phyloP scores from a whole-genome alignment of 2,113 vertebrate species.

The Actenoides lindsayi region DNA sequence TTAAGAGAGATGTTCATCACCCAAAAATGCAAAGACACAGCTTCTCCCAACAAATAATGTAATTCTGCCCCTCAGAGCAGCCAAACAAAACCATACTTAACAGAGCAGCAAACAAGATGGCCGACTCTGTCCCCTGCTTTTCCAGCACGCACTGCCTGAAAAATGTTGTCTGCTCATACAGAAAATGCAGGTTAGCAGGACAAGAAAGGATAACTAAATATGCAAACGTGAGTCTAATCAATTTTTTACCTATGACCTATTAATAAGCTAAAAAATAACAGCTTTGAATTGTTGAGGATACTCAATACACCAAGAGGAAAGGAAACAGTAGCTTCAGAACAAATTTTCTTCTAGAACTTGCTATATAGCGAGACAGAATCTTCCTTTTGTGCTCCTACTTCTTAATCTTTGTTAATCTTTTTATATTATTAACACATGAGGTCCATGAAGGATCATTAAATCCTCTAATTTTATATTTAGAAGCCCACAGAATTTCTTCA shows the following conservation, averaged over 20 bases:
- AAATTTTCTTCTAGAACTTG: not conserved
- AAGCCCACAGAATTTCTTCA: not conserved
- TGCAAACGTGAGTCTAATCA: not conserved
- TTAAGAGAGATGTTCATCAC: not conserved
- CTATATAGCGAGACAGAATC: not conserved
- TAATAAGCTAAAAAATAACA: not conserved
- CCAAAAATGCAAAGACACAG: not conserved
- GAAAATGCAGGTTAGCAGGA: not conserved
- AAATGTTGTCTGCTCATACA: not conserved
- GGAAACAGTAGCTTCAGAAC: not conserved
- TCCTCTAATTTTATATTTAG: not conserved
- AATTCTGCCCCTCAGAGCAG: not conserved
- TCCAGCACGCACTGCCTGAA: not conserved
- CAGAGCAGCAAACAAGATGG: not conserved
- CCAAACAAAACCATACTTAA: not conserved
- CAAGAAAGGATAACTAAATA: not conserved
- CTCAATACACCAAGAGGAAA: rapidly evolving
- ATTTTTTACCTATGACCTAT: not conserved
- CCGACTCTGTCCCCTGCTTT: not conserved
- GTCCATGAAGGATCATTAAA: not conserved
- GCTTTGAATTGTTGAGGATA: not conserved
- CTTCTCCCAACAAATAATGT: not conserved
- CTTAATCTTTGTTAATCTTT: not conserved
- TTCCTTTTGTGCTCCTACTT: not conserved
- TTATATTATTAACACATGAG: not conserved